Base-by-base conservation (phyloP, 2,888 invertebrate species). In the Taenaris catops region DNA sequence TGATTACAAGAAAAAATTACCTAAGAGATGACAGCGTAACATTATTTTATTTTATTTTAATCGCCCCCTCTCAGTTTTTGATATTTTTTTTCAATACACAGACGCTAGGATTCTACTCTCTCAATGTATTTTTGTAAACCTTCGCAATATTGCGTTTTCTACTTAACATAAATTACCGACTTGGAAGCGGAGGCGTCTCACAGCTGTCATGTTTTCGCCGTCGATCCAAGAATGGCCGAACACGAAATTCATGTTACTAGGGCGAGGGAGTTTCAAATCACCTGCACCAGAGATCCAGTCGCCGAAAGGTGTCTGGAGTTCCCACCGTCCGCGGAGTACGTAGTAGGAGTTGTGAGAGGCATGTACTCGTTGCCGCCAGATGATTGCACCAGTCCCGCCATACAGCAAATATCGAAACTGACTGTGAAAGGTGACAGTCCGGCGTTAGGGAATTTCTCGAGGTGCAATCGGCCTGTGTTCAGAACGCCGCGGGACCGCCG, bases 151-250 rank as follows among this genome's bases (percentile, higher is more conserved):
- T n/a, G n/a, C n/a, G n/a, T n/a, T n/a, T n/a, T n/a, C n/a, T n/a
- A n/a, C n/a, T n/a, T n/a, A n/a, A n/a, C n/a, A n/a, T n/a, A n/a
- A n/a, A n/a, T n/a, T n/a, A n/a, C n/a, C n/a, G 81, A 78, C 18
- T 38, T 53, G 8, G 55, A 58, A 5, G 58, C 65, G 0, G 83
- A 75, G 45, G 89, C 59, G 53, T 95, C 95, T 0, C 95, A 95
- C 62, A 96, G 97, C 32, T 97, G 98, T 61, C 98, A 98, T 72
- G 96, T 98, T 0, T 98, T 98, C 68, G 96, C 96, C 40, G 94
- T 97, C 4, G 97, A 98, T 63, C 92, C 96, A 0, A 93, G 96
- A 68, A 86, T 96, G 52, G 91, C 92, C 2, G 93, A 94, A 39
- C 98, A 98, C 64, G 89, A 89, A 12, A 89, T 91, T 23, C 98